Evolutionary conservation across 2,113 vertebrate species (phyloP), one percentile per base, ranked within the genome.

Genomic region (Hemibagrus wyckioides): DNA sequence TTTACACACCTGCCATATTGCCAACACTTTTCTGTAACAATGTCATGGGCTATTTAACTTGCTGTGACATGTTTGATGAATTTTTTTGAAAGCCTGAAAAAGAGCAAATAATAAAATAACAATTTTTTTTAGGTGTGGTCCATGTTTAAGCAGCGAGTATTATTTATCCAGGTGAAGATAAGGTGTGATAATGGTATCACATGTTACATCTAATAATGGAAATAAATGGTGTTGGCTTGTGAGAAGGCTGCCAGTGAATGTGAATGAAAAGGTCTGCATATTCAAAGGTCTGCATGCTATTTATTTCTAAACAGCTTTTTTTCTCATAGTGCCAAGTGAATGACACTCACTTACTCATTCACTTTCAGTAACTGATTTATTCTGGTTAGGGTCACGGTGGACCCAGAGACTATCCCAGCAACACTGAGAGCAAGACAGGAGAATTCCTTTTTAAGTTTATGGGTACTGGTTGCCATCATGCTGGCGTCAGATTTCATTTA

Each of bases 1-100:
- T 80, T 33, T 36, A 80, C 84, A 77, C 67, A 80, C 75, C 59
- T 86, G 75, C 83, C 25, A 41, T 84, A 57, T 19, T 57, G 63
- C 11, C 50, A 71, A 57, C 71, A 65, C 17, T 36, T 36, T 48
- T 36, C 54, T 41, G 8, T 73, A 52, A 54, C 71, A 67, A 39
- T 41, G 39, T n/a, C 39, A 75, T 30, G 44, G 23, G 48, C 17
- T 19, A 5, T 57, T 77, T 59, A 75, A 17, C 10, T 11, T 85
- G 33, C 56, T 81, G 10, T 81, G 36, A 41, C 56, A 28, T 41
- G 10, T 15, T 57, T 41, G 28, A 80, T 80, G 0, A 1, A 17
- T 33, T 7, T n/a, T 54, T 39, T 39, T 56, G 50, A 36, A 80
- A 80, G 54, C 4, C 54, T 57, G 33, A 81, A 54, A 80, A 52